A percentile compares a stretch with the other conserved stretches of the same genome.
Evolutionary conservation across 2,888 invertebrate genomes (phyloP).

Genomic region (Iselma pallidipennis): DNA sequence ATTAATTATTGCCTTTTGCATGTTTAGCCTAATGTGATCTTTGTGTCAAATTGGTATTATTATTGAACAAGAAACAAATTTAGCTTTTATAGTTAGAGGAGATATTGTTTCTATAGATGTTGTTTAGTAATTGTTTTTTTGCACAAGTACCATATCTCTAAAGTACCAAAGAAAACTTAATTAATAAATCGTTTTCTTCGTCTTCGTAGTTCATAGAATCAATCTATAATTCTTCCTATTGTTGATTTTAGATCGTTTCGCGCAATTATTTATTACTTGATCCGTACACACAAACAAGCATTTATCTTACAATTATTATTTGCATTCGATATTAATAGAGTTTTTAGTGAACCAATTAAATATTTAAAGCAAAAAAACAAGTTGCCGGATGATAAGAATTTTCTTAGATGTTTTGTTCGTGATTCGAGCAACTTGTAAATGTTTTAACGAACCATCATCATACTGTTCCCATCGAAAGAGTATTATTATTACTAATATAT

Average conservation of each 20-base stretch:
- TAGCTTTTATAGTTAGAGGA: constrained; percentile 15
- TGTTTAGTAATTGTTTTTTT: constrained; percentile 18
- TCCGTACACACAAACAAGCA: too few relatives aligned
- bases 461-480: constrained; percentile 1
- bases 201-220: too few relatives aligned
- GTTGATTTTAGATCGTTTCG: too few relatives aligned
- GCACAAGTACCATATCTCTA: constrained; percentile 24
- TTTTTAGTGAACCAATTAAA: too few relatives aligned
- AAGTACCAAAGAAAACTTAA: constrained; percentile 13
- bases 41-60: constrained; percentile 16
- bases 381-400: neutral
- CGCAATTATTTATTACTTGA: too few relatives aligned
- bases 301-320: too few relatives aligned
- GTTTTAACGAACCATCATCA: neutral
- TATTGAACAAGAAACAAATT: neutral
- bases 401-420: neutral
- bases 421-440: neutral
- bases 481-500: too few relatives aligned
- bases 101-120: constrained; percentile 10
- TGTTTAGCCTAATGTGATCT: constrained; percentile 27
- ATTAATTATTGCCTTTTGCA: constrained; percentile 50
- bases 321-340: too few relatives aligned
- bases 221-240: too few relatives aligned
- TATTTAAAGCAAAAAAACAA: neutral
- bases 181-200: too few relatives aligned